Conservation (phyloP, 2,113 vertebrate genomes). For the Gnathonemus longibarbis region DNA sequence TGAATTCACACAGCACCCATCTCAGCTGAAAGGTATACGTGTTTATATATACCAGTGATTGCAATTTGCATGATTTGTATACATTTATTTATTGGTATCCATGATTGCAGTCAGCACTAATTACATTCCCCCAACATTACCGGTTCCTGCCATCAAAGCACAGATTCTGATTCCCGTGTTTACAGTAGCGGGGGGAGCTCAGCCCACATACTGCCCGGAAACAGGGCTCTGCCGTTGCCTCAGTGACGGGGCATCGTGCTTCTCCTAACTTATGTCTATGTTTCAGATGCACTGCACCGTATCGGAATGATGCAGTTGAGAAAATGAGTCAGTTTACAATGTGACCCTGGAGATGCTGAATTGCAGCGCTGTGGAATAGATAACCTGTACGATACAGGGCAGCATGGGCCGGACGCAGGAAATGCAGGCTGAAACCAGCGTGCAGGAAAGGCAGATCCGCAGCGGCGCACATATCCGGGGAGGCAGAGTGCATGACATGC, state of each 20-base stretch:
- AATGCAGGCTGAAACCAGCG: not conserved
- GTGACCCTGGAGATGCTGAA: not conserved
- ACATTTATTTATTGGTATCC: not conserved
- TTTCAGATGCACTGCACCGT: not conserved
- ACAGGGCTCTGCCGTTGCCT: not conserved
- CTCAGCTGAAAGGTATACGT: not conserved
- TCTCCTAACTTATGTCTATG: not conserved
- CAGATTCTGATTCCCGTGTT: not conserved
- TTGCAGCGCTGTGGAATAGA: not conserved
- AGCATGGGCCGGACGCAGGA: not conserved
- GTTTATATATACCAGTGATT: not conserved
- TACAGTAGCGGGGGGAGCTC: not conserved
- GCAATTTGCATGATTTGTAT: constrained; percentile 11
- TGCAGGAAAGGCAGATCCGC: not conserved
- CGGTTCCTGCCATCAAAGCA: not conserved
- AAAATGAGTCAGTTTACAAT: not conserved
- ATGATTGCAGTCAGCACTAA: not conserved
- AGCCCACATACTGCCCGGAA: not conserved
- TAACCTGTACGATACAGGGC: not conserved
- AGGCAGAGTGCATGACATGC: not conserved
- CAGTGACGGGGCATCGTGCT: not conserved
- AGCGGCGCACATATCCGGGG: not conserved
- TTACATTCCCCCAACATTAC: not conserved
- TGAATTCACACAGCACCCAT: not conserved
- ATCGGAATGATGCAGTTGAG: not conserved